Evolutionary conservation across 2,888 invertebrate genomes (phyloP).

Genomic region (Petrophora chlorosata): DNA sequence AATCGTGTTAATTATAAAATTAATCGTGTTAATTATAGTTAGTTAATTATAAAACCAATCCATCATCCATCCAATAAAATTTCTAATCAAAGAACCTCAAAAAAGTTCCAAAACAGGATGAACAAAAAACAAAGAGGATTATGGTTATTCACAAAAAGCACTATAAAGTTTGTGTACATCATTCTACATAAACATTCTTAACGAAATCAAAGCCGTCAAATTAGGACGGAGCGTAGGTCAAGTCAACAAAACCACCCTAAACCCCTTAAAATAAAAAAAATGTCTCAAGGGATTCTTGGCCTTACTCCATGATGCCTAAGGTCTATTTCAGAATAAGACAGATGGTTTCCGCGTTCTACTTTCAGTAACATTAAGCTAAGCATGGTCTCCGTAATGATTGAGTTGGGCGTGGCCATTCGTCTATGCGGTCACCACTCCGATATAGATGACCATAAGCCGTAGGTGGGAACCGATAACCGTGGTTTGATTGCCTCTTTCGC

Average conservation of each 20-base stretch:
- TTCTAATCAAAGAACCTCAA: background rate
- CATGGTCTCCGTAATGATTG: constrained; percentile 66
- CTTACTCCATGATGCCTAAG: constrained; percentile 42
- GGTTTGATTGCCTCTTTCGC: constrained; percentile 44
- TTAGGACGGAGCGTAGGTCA: constrained; percentile 50
- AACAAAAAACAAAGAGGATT: background rate
- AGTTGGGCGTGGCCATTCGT: constrained; percentile 69
- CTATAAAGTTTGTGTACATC: constrained; percentile 7
- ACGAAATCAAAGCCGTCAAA: constrained; percentile 54
- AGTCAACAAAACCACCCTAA: constrained; percentile 57
- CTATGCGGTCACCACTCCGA: constrained; percentile 61
- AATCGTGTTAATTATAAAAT: too few relatives aligned
- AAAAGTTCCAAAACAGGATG: background rate
- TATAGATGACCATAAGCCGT: constrained; percentile 49
- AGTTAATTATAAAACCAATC: too few relatives aligned
- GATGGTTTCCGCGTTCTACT: constrained; percentile 65
- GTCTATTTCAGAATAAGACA: constrained; percentile 47
- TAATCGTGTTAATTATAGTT: too few relatives aligned
- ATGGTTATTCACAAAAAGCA: constrained; percentile 1
- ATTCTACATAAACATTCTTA: constrained; percentile 36
- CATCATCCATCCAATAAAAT: too few relatives aligned
- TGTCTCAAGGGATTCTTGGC: constrained; percentile 33
- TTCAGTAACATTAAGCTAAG: constrained; percentile 72
- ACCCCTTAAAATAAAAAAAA: constrained; percentile 45
- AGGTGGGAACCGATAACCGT: constrained; percentile 52